Conservation (phyloP, 2,113 vertebrate species). For the Erythrocercus mccallii region DNA sequence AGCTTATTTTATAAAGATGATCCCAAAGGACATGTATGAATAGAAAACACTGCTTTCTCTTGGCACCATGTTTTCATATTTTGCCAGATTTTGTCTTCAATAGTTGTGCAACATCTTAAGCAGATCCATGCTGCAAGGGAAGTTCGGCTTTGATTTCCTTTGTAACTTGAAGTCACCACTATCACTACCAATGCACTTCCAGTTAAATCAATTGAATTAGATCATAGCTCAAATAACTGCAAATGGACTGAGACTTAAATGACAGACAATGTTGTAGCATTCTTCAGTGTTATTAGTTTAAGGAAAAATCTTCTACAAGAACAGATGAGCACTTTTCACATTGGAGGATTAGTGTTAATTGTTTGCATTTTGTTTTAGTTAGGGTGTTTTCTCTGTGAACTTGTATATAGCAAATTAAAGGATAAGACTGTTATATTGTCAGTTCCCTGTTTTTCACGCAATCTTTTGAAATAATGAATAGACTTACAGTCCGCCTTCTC, state of each 20-base stretch:
- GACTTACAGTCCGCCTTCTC: not conserved
- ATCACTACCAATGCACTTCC: not conserved
- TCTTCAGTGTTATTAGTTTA: not conserved
- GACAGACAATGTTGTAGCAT: not conserved
- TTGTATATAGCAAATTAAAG: not conserved
- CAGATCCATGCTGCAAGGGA: not conserved
- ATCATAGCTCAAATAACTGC: not conserved
- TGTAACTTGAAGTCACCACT: not conserved
- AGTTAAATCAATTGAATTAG: not conserved
- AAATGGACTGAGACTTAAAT: not conserved
- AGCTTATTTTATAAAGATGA: not conserved
- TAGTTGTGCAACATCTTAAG: not conserved
- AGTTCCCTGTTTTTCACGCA: not conserved
- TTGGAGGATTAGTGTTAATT: not conserved
- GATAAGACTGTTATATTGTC: not conserved
- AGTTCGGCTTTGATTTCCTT: not conserved
- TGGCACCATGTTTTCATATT: accelerated
- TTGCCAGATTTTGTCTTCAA: not conserved
- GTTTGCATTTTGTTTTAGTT: not conserved
- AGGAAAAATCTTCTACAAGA: not conserved
- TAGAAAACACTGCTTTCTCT: not conserved
- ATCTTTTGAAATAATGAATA: not conserved
- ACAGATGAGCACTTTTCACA: not conserved
- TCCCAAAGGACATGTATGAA: not conserved
- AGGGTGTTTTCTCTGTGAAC: not conserved